Evolutionary conservation across 53 echinoderm and acorn worm genomes (phyloP), one percentile per base, ranked within the genome.

Genomic region (Echinometra lucunter): DNA sequence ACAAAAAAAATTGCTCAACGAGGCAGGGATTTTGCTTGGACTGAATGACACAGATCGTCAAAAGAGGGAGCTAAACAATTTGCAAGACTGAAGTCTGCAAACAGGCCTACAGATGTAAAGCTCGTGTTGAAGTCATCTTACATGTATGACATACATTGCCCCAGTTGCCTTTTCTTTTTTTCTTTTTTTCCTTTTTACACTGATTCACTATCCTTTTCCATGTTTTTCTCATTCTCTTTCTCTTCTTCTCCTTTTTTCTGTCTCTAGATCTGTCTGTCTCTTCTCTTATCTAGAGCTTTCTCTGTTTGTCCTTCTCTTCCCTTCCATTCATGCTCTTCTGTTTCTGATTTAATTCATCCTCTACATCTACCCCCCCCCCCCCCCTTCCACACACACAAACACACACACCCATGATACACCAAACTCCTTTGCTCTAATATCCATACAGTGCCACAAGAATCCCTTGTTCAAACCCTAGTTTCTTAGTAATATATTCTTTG

Each of bases 31-130:
- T 44, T 16, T 85, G 49, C 30, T 16, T 85, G 13, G 85, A 85
- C 49, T 85, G 49, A n/a, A 27, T 45, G 30, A 37, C 45, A 37
- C 45, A 47, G 25, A 12, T 49, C 1, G 49, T 13, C 85, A 45
- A 85, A 3, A 85, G 85, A 85, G 85, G 85, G 85, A 85, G 85
- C 85, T 49, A 85, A 85, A 85, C 85, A 30, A 3, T 85, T 85
- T 85, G n/a, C 9, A 27, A 47, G n/a, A 13, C 28, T 45, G 85
- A 85, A 9, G 28, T 47, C 9, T 81, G 23, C 23, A 44, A 34
- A 81, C 81, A 81, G 34, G 44, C 25, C n/a, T n/a, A n/a, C n/a
- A n/a, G n/a, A n/a, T 15, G 75, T n/a, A 75, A 74, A 74, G 34
- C 34, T 37, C 35, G 74, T 74, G 37, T 40, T 40, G 21, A 40